Evolutionary conservation across 2,797 vertebrate genomes (phyloP), one percentile per base, ranked within the genome.

Genomic region (Molossus molossus): DNA sequence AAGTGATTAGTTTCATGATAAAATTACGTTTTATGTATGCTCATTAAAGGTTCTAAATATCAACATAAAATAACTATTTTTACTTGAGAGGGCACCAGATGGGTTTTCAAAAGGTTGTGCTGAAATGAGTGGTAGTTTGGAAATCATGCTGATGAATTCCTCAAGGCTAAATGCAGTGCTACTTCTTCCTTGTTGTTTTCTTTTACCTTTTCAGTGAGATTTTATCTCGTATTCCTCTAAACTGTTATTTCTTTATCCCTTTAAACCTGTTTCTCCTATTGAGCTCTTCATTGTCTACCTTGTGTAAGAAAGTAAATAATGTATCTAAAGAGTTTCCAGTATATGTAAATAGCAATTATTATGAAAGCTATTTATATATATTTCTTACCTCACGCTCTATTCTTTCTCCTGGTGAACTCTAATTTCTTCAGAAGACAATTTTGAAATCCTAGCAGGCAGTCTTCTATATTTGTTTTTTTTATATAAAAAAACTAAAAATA

Each of bases 1-100:
- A 79, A 29, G 40, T 40, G 33, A 70, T 80, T 80, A 25, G 23
- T 84, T 89, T 45, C 65, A 91, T 29, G 53, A 64, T 58, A 87
- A 91, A 93, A 77, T 6, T 25, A 53, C 21, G 62, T 89, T 93
- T 85, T 50, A n/a, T 50, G 33, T 37, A 53, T 90, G 37, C 5
- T 87, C 12, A 27, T 64, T 93, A 88, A 84, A 72, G 18, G 0
- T 72, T 92, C 90, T 87, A 75, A 94, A 76, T 92, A 90, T 48
- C 62, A 76, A 84, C 29, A 80, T 25, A 73, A 93, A 69, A 62
- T 50, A 58, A 60, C 29, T 6, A 23, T 60, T 50, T 81, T 85
- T 72, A 58, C 55, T 60, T 18, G 18, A 79, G 21, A 37, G 40
- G 29, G 1, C 10, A 40, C 18, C 15, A 65, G 45, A 11, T 73